Evolutionary conservation across 1,140 invertebrate species (phyloP).

Genomic region (Matsumurasca onukii): DNA sequence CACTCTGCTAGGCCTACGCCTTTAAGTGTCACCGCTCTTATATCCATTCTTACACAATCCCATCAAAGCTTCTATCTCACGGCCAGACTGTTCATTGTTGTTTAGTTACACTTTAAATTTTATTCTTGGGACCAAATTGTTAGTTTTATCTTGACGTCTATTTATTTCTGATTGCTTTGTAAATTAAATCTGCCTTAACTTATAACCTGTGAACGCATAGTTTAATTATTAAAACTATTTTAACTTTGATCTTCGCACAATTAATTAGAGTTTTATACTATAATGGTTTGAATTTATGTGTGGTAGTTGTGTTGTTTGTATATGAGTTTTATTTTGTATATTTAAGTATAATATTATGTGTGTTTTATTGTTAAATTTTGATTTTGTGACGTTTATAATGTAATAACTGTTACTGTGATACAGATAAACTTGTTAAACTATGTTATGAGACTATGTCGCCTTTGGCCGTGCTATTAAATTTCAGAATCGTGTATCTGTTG

Average conservation of each 20-base stretch:
- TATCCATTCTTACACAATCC: slow-evolving; percentile 9
- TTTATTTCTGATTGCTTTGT: too few species aligned
- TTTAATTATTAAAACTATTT: too few species aligned
- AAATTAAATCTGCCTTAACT: too few species aligned
- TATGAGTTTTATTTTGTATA: not conserved
- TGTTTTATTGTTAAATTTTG: not conserved
- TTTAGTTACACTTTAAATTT: slow-evolving; percentile 17
- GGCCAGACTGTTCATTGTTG: not conserved
- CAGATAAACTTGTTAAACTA: not conserved
- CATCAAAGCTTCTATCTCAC: slow-evolving; percentile 8
- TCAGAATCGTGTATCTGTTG: not conserved
- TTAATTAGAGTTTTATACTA: not conserved
- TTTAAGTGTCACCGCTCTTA: too few species aligned
- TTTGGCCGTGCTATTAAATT: not conserved
- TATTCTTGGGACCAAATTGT: slow-evolving; percentile 3
- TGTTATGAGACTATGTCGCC: not conserved
- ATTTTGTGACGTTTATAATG: not conserved
- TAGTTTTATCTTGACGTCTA: too few species aligned
- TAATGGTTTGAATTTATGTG: not conserved
- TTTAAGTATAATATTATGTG: slow-evolving; percentile 2
- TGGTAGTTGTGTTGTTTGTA: not conserved
- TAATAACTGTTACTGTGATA: slow-evolving; percentile 23
- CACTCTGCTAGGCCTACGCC: too few species aligned
- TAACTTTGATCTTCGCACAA: not conserved
- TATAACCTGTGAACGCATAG: too few species aligned